Evolutionary conservation across 2,797 vertebrate genomes (phyloP), one percentile per base, ranked within the genome.

Genomic region (Synaphobranchus kaupii): DNA sequence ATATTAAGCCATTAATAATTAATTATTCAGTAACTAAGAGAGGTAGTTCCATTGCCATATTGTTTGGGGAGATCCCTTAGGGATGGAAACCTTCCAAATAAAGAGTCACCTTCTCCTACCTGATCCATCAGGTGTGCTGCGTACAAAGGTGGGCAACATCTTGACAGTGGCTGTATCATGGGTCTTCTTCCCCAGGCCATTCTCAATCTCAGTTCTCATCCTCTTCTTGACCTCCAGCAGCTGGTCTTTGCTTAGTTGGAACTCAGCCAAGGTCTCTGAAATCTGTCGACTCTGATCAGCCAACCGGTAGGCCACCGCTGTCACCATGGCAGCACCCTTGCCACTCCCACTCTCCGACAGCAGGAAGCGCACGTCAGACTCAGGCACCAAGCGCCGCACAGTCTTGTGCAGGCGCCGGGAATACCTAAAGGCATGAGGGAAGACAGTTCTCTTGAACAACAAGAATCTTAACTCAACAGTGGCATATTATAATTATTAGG

Each of bases 321-420:
- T 99, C 88, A 99, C 98, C 97, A 99, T 97, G 85, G 99, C 98
- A 0, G 99, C 98, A 0, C 98, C 99, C 90, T 99, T 99, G 25
- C 97, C 97, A 0, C 99, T 99, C 92, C 99, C 99, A 0, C 99
- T 99, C 95, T 99, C 98, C 0, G 98, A 99, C 22, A 99, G 96
- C 91, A 99, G 96, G 94, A 99, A 99, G 2, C 98, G 97, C 54
- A 99, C 97, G 0, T 99, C 98, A 0, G 95, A 97, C 89, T 99
- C 98, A 0, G 98, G 97, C 63, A 99, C 96, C 94, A 99, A 92
- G 60, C 98, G 98, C 22, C 99, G 95, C n/a, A 99, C 97, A 0
- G 96, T 97, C 93, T 99, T 99, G 91, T 99, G 98, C 91, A 99
- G 94, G 76, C 98, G 98, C 25, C 98, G 97, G 73, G 98, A 91